Evolutionary conservation across 1,140 invertebrate genomes (phyloP), one percentile per base, ranked within the genome.

Genomic region (Ooceraea biroi): DNA sequence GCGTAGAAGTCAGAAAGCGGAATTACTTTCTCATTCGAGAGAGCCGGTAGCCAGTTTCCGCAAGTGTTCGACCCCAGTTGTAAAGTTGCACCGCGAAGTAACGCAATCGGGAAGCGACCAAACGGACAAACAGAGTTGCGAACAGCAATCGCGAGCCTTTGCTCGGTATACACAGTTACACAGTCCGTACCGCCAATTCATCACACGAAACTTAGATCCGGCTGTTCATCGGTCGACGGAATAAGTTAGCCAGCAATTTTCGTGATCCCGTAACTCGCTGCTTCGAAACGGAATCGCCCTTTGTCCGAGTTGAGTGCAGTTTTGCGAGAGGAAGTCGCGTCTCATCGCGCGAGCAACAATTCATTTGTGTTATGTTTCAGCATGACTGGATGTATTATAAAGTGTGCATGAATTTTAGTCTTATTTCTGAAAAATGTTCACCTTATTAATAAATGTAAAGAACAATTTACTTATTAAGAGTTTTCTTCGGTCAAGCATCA

Each of bases 21-120:
- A 72, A 82, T 63, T 82, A 82, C 66, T 74, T 82, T 74, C 69
- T 41, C 14, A 57, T 73, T 82, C 57, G 30, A 36, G 68, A 60
- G 44, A 73, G 7, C 36, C 7, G n/a, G n/a, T 72, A n/a, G 44
- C 30, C 44, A 55, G 57, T 61, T 74, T 63, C 69, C 57, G 69
- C 44, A 61, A 57, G 25, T 41, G 78, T 63, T 74, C 5, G 19
- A 14, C 27, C n/a, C n/a, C 57, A 50, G 44, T 74, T 69, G 57
- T 74, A 61, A 74, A 82, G 57, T 74, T 82, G 55, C 27, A 22
- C 41, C 27, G 69, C 57, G 22, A 14, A 44, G 48, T 71, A 65
- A 71, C 52, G 50, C 65, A 80, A 10, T 52, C 50, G 65, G 36
- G 36, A 80, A 58, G 76, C 50, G 41, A 57, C 48, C 50, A 25